phyloP scores from a whole-genome alignment of 2,888 invertebrate species.

The Rhingia campestris region DNA sequence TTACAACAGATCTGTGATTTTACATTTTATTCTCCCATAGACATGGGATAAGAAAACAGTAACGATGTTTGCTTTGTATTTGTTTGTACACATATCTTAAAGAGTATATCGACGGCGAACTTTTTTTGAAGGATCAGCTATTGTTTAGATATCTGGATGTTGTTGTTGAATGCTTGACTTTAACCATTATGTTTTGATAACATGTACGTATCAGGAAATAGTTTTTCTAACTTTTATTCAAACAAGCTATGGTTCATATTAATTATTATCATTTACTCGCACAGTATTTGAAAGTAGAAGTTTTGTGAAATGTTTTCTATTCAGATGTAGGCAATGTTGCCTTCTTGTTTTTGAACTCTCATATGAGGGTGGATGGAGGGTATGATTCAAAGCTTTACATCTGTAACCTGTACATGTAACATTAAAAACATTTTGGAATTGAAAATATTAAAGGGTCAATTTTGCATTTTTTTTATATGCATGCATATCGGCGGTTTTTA shows the following conservation, averaged over 20 bases:
- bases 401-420: no score
- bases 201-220: constrained; percentile 9
- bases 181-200: constrained; percentile 29
- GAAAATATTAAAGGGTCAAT: no score
- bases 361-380: background rate
- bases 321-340: constrained; percentile 9
- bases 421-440: no score
- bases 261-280: constrained; percentile 8
- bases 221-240: constrained; percentile 20
- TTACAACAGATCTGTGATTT: constrained; percentile 33
- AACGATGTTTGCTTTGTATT: constrained; percentile 27
- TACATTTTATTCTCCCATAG: background rate
- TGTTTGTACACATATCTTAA: constrained; percentile 21
- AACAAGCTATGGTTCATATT: constrained; percentile 21
- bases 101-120: constrained; percentile 15
- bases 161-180: constrained; percentile 39
- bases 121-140: constrained; percentile 28
- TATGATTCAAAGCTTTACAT: background rate
- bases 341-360: constrained; percentile 5
- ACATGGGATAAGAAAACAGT: background rate
- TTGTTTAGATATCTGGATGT: constrained; percentile 44
- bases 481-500: no score
- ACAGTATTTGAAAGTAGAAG: background rate
- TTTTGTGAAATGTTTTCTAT: constrained; percentile 2
- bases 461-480: no score